Conservation (phyloP, 1,140 invertebrate genomes). For the Euborellia annulipes region DNA sequence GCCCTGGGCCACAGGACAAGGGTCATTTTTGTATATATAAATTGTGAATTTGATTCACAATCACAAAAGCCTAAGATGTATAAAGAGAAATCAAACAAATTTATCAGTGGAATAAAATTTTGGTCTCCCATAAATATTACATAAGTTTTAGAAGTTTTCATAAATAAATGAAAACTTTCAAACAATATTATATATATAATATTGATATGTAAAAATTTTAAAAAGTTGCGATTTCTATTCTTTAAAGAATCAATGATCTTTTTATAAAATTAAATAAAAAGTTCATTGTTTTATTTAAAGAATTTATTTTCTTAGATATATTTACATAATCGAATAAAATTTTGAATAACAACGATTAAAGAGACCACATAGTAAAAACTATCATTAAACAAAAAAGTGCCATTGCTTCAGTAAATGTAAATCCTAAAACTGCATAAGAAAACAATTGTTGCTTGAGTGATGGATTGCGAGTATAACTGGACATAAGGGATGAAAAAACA, state of each 20-base stretch:
- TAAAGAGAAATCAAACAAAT: too few relatives aligned
- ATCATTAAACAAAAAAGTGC: constrained; percentile 94
- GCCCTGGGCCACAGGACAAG: too few relatives aligned
- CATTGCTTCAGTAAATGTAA: constrained; percentile 91
- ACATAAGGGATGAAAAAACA: constrained; percentile 82
- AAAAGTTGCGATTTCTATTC: not conserved
- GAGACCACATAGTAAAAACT: constrained; percentile 82
- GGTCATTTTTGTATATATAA: too few relatives aligned
- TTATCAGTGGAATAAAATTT: too few relatives aligned
- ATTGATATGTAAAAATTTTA: too few relatives aligned
- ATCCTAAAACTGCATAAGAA: constrained; percentile 84
- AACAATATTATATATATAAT: too few relatives aligned
- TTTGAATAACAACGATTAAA: constrained; percentile 24
- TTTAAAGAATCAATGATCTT: not conserved
- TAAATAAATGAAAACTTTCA: too few relatives aligned
- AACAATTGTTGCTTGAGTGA: constrained; percentile 89
- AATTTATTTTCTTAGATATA: not conserved
- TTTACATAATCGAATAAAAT: not conserved
- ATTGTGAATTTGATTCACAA: too few relatives aligned
- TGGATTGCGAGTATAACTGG: constrained; percentile 84
- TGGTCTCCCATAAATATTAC: too few relatives aligned
- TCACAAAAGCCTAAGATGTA: too few relatives aligned
- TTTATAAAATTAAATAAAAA: not conserved
- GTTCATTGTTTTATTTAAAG: not conserved
- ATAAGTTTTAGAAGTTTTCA: too few relatives aligned